phyloP scores from a whole-genome alignment of 2,113 vertebrate genomes.

The Nycticryphes semicollaris region DNA sequence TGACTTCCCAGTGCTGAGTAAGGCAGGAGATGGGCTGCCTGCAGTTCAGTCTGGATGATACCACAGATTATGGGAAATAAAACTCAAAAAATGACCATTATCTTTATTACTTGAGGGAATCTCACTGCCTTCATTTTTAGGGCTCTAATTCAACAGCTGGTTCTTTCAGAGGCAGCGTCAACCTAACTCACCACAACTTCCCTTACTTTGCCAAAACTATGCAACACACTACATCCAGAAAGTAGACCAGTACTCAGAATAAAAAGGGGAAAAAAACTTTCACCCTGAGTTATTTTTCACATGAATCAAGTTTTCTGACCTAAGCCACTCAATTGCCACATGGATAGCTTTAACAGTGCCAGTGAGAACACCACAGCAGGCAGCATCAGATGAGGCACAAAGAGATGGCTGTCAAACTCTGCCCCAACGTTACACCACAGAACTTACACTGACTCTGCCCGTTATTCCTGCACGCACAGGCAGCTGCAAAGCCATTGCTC shows the following conservation, averaged over 20 bases:
- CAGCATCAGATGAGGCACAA: background rate
- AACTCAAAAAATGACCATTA: background rate
- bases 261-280: background rate
- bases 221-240: background rate
- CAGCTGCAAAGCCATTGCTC: background rate
- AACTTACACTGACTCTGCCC: background rate
- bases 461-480: background rate
- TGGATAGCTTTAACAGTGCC: background rate
- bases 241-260: background rate
- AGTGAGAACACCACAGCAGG: background rate
- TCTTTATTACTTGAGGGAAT: background rate
- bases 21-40: background rate
- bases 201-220: background rate
- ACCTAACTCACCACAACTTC: background rate
- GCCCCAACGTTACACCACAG: background rate
- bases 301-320: background rate
- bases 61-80: background rate
- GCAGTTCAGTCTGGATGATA: background rate
- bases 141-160: background rate
- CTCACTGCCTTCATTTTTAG: background rate
- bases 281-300: background rate
- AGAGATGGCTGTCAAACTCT: background rate
- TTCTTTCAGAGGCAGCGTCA: background rate
- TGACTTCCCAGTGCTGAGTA: background rate
- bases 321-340: background rate